Percentiles rank a stretch among this genome's conserved stretches.
These are phyloP conservation scores for Melinaea marsaeus DNA, from an alignment of 2,888 invertebrate species.

Conservation along the genomic window DNA sequence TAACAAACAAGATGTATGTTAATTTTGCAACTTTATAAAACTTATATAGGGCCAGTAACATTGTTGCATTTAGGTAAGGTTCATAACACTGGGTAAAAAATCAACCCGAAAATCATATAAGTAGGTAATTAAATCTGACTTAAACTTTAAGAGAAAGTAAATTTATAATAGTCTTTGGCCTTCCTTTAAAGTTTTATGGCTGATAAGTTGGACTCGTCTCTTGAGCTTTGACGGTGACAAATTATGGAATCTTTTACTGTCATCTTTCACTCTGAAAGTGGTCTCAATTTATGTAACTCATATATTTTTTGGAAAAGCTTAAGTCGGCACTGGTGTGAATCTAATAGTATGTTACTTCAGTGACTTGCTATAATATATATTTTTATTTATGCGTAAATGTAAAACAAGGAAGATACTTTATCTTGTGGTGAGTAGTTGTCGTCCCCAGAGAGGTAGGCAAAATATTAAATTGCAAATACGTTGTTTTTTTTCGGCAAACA, in stretches of 20 bases:
- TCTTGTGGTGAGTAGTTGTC: too few species aligned
- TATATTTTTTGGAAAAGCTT: slow-evolving; percentile 10
- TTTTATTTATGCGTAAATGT: too few species aligned
- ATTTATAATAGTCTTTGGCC: neutral
- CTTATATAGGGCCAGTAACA: too few species aligned
- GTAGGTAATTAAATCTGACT: neutral
- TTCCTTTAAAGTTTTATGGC: neutral
- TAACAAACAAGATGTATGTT: too few species aligned
- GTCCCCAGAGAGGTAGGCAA: too few species aligned
- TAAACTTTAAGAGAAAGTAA: neutral
- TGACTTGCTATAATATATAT: too few species aligned
- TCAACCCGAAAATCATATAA: neutral
- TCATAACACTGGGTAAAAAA: neutral
- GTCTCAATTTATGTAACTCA: slow-evolving; percentile 19
- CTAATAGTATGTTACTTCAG: too few species aligned
- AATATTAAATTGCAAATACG: too few species aligned
- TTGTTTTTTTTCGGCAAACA: too few species aligned
- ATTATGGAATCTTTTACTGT: slow-evolving; percentile 30
- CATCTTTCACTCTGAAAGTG: slow-evolving; percentile 26
- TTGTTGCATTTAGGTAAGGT: slow-evolving; percentile 12
- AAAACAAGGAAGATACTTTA: too few species aligned
- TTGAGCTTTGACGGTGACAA: slow-evolving; percentile 29
- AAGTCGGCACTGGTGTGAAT: too few species aligned
- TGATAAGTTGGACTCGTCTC: slow-evolving; percentile 19
- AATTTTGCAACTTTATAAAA: too few species aligned